phyloP scores from a whole-genome alignment of 2,113 vertebrate species.

The Crotalus helleri region DNA sequence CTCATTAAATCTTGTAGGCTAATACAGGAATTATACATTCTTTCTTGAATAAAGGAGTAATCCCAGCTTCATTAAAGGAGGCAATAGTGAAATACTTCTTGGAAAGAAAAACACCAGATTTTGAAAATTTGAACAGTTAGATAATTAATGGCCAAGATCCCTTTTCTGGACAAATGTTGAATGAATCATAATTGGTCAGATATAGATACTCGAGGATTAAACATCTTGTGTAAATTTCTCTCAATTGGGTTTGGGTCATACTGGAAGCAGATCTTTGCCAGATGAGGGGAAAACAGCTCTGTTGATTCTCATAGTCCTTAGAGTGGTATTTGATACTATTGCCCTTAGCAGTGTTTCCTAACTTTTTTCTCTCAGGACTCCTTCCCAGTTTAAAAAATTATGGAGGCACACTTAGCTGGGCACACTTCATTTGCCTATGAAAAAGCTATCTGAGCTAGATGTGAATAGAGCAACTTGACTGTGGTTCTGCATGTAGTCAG shows the following conservation, averaged over 20 bases:
- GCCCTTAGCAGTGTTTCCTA: neutral
- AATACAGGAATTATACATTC: neutral
- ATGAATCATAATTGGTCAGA: neutral
- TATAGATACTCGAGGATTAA: neutral
- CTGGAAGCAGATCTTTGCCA: neutral
- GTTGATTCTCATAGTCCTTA: neutral
- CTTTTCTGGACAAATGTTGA: neutral
- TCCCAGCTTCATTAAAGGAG: neutral
- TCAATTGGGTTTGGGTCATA: neutral
- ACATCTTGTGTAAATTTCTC: neutral
- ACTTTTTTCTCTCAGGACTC: neutral
- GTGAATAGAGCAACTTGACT: neutral
- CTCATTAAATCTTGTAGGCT: neutral
- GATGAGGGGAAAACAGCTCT: neutral
- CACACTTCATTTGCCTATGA: neutral
- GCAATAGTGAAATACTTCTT: neutral
- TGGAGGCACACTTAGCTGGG: neutral
- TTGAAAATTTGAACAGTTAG: neutral
- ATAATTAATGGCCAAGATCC: neutral
- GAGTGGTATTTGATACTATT: neutral
- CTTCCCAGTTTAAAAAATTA: neutral
- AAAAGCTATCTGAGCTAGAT: neutral
- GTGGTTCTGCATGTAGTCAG: neutral
- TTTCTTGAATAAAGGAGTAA: neutral
- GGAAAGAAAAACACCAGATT: neutral